These are phyloP conservation scores for Coenonympha glycerion DNA, from an alignment of 2,888 invertebrate species.

Conservation along the genomic window DNA sequence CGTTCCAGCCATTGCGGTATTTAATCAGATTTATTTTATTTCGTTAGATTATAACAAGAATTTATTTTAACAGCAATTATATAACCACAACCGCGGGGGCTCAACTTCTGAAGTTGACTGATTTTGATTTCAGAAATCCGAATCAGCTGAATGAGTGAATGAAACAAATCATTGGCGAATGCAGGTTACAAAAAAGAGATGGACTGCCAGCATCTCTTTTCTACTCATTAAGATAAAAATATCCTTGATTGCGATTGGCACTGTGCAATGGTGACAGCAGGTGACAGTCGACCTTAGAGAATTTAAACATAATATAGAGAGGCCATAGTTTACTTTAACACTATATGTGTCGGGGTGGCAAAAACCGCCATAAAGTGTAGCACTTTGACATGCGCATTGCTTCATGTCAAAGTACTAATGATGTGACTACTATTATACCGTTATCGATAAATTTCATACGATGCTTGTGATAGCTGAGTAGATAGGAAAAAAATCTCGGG, in stretches of 20 bases:
- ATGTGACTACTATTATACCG: too few species aligned
- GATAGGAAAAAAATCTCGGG: too few species aligned
- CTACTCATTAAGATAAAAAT: conserved; percentile 40
- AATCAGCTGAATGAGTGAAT: conserved; percentile 31
- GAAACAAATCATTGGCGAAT: conserved; percentile 60
- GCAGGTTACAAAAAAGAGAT: conserved; percentile 50
- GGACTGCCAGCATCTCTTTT: conserved; percentile 52
- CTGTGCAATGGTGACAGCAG: too few species aligned
- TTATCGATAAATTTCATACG: too few species aligned
- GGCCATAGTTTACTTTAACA: too few species aligned
- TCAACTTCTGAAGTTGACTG: conserved; percentile 65
- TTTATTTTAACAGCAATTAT: conserved; percentile 12
- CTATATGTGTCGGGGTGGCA: too few species aligned
- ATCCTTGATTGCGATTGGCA: conserved; percentile 36
- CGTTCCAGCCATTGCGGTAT: conserved; percentile 67
- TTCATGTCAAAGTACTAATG: too few species aligned
- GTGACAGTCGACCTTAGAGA: too few species aligned
- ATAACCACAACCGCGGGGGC: conserved; percentile 44
- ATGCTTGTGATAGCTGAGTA: too few species aligned
- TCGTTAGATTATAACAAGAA: conserved; percentile 28
- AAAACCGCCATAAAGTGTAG: too few species aligned
- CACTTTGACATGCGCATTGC: too few species aligned
- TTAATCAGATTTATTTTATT: conserved; percentile 33
- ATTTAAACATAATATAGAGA: too few species aligned
- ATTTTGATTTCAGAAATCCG: conserved; percentile 21